Evolutionary conservation across 2,888 invertebrate genomes (phyloP).

Genomic region (Sthenelais limicola): DNA sequence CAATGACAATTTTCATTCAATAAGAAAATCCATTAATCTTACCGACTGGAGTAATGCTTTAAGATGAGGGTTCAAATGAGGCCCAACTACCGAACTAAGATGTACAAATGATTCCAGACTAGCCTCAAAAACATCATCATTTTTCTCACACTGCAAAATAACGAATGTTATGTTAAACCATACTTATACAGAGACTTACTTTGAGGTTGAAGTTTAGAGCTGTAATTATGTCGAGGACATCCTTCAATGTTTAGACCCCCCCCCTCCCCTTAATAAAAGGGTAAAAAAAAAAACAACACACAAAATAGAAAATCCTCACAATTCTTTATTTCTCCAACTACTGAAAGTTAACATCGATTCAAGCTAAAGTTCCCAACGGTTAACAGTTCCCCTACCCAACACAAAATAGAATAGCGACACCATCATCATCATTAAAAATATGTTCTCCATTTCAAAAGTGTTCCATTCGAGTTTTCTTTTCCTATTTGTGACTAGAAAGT

Average conservation of each 20-base stretch:
- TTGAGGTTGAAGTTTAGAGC: no score
- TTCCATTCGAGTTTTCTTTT: no score
- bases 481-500: neutral
- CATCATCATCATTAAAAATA: neutral
- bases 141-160: conserved; percentile 44
- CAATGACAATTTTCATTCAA: neutral
- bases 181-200: no score
- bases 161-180: neutral
- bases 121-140: conserved; percentile 64
- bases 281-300: no score
- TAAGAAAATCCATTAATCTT: conserved; percentile 48
- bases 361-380: no score
- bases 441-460: neutral
- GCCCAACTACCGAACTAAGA: conserved; percentile 66
- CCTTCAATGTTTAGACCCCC: no score
- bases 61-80: conserved; percentile 66
- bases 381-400: neutral
- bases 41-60: conserved; percentile 68
- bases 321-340: no score
- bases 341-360: no score
- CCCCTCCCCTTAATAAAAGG: no score
- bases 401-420: neutral
- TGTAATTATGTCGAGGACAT: no score
- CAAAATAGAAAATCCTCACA: no score
- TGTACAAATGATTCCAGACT: conserved; percentile 64